Evolutionary conservation across 2,113 vertebrate genomes (phyloP), one percentile per base, ranked within the genome.

Genomic region (Entelurus aequoreus): DNA sequence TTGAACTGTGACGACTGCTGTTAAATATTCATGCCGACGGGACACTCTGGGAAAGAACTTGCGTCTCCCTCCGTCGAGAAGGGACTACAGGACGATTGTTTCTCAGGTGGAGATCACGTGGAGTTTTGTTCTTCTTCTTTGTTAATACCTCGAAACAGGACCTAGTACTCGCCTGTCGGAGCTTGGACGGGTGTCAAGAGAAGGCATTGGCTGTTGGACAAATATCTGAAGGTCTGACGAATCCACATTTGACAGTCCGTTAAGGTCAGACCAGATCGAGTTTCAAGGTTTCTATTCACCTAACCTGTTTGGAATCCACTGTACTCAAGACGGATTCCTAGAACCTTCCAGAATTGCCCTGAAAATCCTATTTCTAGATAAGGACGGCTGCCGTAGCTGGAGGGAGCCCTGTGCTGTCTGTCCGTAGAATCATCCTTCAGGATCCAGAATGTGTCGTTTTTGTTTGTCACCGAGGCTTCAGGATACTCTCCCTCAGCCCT

Each of bases 21-120:
- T 84, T 82, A 86, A 87, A 85, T 80, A 86, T 84, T 87, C 68
- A 86, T 82, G 73, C 55, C 48, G 69, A 80, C 70, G 72, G 68
- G 52, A 64, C 70, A 70, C 63, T 75, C 68, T 74, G 66, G 28
- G 67, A 71, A 79, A 62, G 60, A 77, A 71, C 74, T 61, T 46
- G 35, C 62, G 19, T 19, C 19, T 74, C 54, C 51, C 68, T 58
- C 46, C 54, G 42, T 59, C 68, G 46, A 54, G 50, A 58, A 72
- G 50, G 47, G 44, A 42, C 68, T 60, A 68, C 53, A 70, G 55
- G 56, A 63, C 59, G 10, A 65, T 63, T 67, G 53, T 49, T 49
- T 19, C 19, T 19, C 19, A 19, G 19, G 19, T 19, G 19, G 19
- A 19, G 19, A 19, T 76, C 71, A 52, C 21, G 7, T 54, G 15